phyloP scores from a whole-genome alignment of 2,797 vertebrate species.

The Sarcoramphus papa region DNA sequence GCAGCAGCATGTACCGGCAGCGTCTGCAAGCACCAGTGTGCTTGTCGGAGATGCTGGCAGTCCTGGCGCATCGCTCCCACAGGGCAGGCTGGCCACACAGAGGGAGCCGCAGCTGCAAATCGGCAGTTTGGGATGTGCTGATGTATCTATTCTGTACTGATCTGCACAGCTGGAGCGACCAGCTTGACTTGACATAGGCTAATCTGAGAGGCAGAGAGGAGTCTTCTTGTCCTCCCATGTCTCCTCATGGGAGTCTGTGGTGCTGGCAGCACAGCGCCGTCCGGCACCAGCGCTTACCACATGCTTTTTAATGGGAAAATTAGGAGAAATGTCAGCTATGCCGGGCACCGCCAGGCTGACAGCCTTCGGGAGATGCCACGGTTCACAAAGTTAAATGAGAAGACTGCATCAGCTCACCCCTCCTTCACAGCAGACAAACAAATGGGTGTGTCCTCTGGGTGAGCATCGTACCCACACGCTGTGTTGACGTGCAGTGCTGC shows the following conservation, averaged over 20 bases:
- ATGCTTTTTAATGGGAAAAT: neutral
- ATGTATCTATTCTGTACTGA: neutral
- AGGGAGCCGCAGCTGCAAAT: neutral
- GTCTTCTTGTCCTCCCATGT: neutral
- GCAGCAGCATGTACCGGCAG: neutral
- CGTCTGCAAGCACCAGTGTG: rapidly evolving
- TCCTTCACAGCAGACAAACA: neutral
- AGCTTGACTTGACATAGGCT: neutral
- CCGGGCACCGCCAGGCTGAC: rapidly evolving
- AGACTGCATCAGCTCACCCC: neutral
- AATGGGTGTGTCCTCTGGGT: neutral
- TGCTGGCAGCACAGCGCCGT: rapidly evolving
- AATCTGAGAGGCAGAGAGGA: neutral
- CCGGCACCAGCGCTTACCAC: neutral
- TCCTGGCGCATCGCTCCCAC: rapidly evolving
- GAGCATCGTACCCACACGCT: rapidly evolving
- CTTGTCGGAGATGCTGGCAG: rapidly evolving
- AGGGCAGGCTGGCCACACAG: neutral
- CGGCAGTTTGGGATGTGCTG: neutral
- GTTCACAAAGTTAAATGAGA: neutral
- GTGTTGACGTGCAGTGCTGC: rapidly evolving
- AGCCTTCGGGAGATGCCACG: neutral
- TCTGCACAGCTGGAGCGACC: neutral
- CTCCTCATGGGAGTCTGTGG: neutral
- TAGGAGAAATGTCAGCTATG: neutral